Percentiles rank a stretch among this genome's conserved stretches.
Evolutionary conservation across 2,888 invertebrate species (phyloP).

Genomic region (Hyposoter didymator): DNA sequence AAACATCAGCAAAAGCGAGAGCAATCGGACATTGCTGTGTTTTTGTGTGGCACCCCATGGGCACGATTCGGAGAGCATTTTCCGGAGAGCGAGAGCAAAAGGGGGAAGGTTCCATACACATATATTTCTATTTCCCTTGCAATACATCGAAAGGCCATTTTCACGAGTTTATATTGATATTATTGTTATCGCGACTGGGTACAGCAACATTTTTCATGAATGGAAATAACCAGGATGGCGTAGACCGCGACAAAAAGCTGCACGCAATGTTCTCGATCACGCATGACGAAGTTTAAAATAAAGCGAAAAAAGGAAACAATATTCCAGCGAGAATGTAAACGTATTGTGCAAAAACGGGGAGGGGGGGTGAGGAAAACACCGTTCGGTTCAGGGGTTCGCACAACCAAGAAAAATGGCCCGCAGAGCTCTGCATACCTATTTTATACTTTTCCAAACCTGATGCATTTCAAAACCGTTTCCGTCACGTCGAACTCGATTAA

Average conservation of each 20-base stretch:
- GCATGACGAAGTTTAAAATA: conserved; percentile 54
- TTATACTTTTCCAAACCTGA: conserved; percentile 33
- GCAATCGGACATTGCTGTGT: conserved; percentile 52
- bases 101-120: background rate
- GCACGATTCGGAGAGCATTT: conserved; percentile 65
- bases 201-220: conserved; percentile 47
- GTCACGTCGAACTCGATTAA: conserved; percentile 63
- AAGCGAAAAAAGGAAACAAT: conserved; percentile 54
- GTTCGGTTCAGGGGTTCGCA: background rate
- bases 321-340: conserved; percentile 26
- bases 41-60: conserved; percentile 55
- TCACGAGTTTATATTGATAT: conserved; percentile 59
- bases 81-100: conserved; percentile 37
- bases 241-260: conserved; percentile 39
- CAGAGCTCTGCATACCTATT: conserved; percentile 32
- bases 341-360: conserved; percentile 27
- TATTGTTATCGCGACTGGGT: conserved; percentile 50
- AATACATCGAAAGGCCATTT: conserved; percentile 46
- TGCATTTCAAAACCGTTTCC: conserved; percentile 61
- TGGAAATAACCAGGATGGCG: conserved; percentile 47
- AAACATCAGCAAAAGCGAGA: conserved; percentile 39
- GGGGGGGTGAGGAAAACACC: conserved; percentile 8
- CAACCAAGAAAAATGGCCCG: conserved; percentile 59
- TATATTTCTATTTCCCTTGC: conserved; percentile 1
- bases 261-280: conserved; percentile 68